A percentile compares a stretch with the other conserved stretches of the same genome.
phyloP scores from a whole-genome alignment of 2,888 invertebrate genomes.

The Hirtodrosophila duncani region DNA sequence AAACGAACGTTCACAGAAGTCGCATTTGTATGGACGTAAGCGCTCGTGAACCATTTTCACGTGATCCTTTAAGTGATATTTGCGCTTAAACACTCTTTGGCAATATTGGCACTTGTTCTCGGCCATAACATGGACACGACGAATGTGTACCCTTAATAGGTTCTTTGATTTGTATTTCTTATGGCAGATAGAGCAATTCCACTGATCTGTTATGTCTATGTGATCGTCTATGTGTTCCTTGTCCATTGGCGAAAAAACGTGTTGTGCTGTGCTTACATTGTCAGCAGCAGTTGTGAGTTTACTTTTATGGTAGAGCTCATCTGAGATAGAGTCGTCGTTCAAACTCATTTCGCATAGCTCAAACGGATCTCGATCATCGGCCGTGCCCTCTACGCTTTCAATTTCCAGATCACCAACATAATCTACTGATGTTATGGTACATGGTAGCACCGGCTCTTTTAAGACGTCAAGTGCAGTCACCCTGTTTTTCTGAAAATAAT shows the following conservation, averaged over 20 bases:
- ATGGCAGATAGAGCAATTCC: constrained; percentile 16
- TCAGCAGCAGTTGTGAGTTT: no score
- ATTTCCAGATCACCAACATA: constrained; percentile 7
- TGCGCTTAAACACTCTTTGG: constrained; percentile 32
- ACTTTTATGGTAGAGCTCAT: no score
- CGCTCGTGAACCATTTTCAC: constrained; percentile 34
- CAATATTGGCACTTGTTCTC: constrained; percentile 33
- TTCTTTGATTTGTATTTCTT: constrained; percentile 18
- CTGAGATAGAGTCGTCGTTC: not conserved
- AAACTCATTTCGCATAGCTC: not conserved
- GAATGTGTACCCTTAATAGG: constrained; percentile 10
- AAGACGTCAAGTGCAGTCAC: no score
- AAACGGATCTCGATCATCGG: constrained; percentile 1
- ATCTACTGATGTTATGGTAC: no score
- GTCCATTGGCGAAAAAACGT: no score
- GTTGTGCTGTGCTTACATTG: no score
- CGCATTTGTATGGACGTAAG: constrained; percentile 35
- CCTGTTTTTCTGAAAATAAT: no score
- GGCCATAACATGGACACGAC: constrained; percentile 19
- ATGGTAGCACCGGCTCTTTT: no score
- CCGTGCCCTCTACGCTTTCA: not conserved
- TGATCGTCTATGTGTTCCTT: not conserved
- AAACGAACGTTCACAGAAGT: constrained; percentile 37
- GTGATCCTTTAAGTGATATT: constrained; percentile 37
- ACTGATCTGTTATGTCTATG: not conserved